Evolutionary conservation across 2,113 vertebrate genomes (phyloP).

Genomic region (Shinisaurus crocodilurus): DNA sequence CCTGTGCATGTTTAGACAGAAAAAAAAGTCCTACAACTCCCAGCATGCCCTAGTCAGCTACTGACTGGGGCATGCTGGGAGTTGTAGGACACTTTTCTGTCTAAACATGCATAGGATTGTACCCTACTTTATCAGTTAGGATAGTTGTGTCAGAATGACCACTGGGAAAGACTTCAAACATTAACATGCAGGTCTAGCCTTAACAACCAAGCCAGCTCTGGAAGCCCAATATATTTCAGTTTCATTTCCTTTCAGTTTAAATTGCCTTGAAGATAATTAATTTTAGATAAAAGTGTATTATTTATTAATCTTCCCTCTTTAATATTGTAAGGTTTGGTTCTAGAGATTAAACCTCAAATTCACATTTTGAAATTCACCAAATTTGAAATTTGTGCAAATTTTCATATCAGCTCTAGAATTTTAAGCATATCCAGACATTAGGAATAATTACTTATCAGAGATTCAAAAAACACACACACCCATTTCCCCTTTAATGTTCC

Average conservation of each 20-base stretch:
- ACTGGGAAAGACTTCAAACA: slow-evolving; percentile 11
- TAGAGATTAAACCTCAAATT: background rate
- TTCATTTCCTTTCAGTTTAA: slow-evolving; percentile 18
- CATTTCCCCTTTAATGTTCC: background rate
- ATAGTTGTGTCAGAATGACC: slow-evolving; percentile 45
- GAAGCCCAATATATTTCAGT: slow-evolving; percentile 39
- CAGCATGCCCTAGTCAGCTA: too few species aligned
- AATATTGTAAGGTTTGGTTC: background rate
- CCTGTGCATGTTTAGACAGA: too few species aligned
- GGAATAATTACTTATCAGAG: background rate
- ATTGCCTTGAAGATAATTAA: slow-evolving; percentile 8
- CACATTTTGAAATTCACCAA: background rate
- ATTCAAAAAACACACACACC: background rate
- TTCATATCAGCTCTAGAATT: background rate
- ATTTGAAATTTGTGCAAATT: background rate
- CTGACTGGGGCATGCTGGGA: too few species aligned
- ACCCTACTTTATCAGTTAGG: slow-evolving; percentile 20
- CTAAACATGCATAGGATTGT: too few species aligned
- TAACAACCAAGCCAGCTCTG: slow-evolving; percentile 41
- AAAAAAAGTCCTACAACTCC: too few species aligned
- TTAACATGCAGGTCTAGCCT: background rate
- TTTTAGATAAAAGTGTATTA: slow-evolving; percentile 16
- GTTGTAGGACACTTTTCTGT: too few species aligned
- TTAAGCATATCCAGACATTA: background rate
- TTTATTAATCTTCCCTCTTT: background rate